Percentiles rank a stretch among this genome's conserved stretches.
These are phyloP conservation scores for Lepus europaeus DNA, from an alignment of 2,113 vertebrate genomes.

Conservation along the genomic window DNA sequence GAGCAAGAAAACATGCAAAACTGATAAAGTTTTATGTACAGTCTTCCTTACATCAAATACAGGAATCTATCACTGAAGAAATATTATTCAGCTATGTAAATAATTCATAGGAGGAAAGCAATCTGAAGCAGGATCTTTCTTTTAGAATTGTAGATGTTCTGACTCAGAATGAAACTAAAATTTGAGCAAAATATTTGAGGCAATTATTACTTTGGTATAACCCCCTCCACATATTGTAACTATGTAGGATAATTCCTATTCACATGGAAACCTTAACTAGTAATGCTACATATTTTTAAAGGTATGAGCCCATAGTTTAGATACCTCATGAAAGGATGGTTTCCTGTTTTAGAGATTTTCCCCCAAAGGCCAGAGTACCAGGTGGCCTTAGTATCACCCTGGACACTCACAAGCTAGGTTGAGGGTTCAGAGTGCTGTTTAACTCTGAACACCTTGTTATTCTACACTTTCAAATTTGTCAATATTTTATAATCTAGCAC, in stretches of 20 bases:
- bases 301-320: background rate
- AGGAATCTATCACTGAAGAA: conserved; percentile 60
- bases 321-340: background rate
- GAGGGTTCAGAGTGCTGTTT: background rate
- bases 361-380: background rate
- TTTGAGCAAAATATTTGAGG: conserved; percentile 44
- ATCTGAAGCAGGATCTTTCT: conserved; percentile 9
- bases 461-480: background rate
- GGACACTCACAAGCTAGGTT: background rate
- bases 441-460: background rate
- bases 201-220: conserved; percentile 1
- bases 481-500: background rate
- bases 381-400: background rate
- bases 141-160: conserved; percentile 48
- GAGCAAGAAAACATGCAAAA: background rate
- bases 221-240: background rate
- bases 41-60: conserved; percentile 27
- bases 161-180: conserved; percentile 62
- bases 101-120: conserved; percentile 60
- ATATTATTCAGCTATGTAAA: conserved; percentile 58
- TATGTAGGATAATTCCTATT: conserved; percentile 42
- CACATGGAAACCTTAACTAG: conserved; percentile 8
- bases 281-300: background rate
- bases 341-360: background rate
- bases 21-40: conserved; percentile 4